These are phyloP conservation scores for Felis chaus DNA, from an alignment of 2,113 vertebrate species.

Conservation along the genomic window DNA sequence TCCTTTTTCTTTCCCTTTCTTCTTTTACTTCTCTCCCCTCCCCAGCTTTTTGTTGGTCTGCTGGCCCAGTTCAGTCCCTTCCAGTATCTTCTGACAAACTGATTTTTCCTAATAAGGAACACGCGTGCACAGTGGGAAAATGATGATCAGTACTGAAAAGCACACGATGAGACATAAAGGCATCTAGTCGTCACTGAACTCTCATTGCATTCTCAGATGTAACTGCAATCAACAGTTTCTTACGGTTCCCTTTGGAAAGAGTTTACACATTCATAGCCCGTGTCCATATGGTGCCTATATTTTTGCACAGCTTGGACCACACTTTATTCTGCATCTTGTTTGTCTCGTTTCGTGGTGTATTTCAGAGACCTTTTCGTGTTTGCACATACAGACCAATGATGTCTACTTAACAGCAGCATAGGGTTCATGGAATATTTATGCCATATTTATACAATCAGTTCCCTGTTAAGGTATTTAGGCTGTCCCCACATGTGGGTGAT, in stretches of 20 bases:
- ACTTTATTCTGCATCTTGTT: background rate
- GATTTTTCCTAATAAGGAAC: background rate
- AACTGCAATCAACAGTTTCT: background rate
- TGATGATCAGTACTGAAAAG: background rate
- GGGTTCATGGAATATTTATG: background rate
- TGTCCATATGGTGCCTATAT: background rate
- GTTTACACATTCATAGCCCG: background rate
- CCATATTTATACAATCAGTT: background rate
- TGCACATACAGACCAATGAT: background rate
- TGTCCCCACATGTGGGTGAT: background rate
- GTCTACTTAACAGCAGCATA: background rate
- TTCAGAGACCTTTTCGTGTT: constrained; percentile 4
- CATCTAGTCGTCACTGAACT: background rate
- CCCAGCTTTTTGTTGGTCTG: background rate
- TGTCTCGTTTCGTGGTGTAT: background rate
- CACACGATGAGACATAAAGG: background rate
- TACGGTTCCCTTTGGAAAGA: background rate
- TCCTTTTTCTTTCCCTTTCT: background rate
- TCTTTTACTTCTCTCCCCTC: background rate
- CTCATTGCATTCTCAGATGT: background rate
- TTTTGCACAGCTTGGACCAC: background rate
- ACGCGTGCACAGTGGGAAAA: background rate
- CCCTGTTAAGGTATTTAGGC: constrained; percentile 24
- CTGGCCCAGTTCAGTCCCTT: background rate
- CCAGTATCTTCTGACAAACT: background rate